A percentile compares a stretch with the other conserved stretches of the same genome.
These are phyloP conservation scores for Physocephala rufipes DNA, from an alignment of 2,888 invertebrate species.

Conservation along the genomic window DNA sequence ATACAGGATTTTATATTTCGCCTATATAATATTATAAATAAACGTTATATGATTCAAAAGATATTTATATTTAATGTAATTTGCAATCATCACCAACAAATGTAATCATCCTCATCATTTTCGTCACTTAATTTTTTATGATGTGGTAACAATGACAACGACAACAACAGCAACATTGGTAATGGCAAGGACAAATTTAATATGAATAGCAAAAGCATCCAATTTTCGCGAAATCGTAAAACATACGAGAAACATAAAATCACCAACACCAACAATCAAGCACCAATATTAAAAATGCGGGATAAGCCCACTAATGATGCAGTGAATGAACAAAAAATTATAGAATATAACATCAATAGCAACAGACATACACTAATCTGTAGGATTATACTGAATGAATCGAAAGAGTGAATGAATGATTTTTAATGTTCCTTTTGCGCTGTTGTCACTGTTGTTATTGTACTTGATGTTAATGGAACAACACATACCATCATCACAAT, in stretches of 20 bases:
- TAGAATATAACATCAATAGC: not conserved
- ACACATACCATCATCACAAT: constrained; percentile 38
- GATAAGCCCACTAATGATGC: not conserved
- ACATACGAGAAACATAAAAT: not conserved
- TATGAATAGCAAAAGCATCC: too few species aligned
- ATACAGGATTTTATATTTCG: too few species aligned
- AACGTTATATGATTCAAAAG: too few species aligned
- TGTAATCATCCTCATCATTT: too few species aligned
- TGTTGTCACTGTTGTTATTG: constrained; percentile 30
- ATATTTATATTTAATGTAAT: too few species aligned
- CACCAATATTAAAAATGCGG: too few species aligned
- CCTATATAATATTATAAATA: too few species aligned
- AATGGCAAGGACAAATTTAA: too few species aligned
- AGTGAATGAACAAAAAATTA: not conserved
- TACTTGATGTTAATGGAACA: constrained; percentile 34
- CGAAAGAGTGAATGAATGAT: not conserved
- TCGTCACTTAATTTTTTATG: too few species aligned
- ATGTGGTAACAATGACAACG: too few species aligned
- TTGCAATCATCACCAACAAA: too few species aligned
- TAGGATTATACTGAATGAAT: not conserved
- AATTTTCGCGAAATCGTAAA: not conserved
- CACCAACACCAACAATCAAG: not conserved
- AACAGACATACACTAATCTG: not conserved
- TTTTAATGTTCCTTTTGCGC: not conserved
- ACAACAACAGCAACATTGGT: too few species aligned